These are phyloP conservation scores for Acrocera orbiculus DNA, from an alignment of 2,888 invertebrate species.

Conservation along the genomic window DNA sequence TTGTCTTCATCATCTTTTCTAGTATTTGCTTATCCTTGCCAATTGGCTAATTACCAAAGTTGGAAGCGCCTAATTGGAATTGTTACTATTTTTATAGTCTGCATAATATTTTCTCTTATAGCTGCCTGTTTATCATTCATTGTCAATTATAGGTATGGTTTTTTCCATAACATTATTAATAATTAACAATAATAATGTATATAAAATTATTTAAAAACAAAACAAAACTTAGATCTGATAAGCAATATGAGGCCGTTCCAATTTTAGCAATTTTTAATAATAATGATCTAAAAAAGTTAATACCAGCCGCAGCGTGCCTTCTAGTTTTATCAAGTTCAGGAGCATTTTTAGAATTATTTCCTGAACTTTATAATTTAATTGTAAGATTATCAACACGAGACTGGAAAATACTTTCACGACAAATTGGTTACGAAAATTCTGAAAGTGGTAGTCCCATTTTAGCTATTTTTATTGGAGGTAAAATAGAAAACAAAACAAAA, in stretches of 20 bases:
- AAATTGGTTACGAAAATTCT: conserved; percentile 35
- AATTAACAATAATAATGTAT: background rate
- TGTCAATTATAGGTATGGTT: conserved; percentile 23
- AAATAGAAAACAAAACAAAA: background rate
- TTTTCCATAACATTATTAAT: background rate
- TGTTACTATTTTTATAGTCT: conserved; percentile 18
- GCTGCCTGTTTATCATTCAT: conserved; percentile 27
- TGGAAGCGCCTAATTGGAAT: conserved; percentile 20
- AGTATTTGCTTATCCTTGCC: conserved; percentile 25
- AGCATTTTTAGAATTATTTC: conserved; percentile 36
- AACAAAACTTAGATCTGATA: conserved; percentile 15
- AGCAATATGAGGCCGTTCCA: conserved; percentile 29
- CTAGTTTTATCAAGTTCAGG: conserved; percentile 36
- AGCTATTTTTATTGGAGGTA: conserved; percentile 36
- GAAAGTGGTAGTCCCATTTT: conserved; percentile 38
- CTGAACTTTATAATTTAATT: conserved; percentile 34
- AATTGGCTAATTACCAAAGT: conserved; percentile 20
- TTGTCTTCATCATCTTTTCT: conserved; percentile 23
- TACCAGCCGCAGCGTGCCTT: conserved; percentile 37
- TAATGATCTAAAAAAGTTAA: conserved; percentile 36
- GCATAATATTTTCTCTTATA: conserved; percentile 21
- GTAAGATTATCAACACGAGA: conserved; percentile 37
- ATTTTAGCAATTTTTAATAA: conserved; percentile 35
- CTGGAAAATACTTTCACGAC: conserved; percentile 36
- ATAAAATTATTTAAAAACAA: background rate